Evolutionary conservation across 1,140 invertebrate species (phyloP).

Genomic region (Procambarus virginalis): DNA sequence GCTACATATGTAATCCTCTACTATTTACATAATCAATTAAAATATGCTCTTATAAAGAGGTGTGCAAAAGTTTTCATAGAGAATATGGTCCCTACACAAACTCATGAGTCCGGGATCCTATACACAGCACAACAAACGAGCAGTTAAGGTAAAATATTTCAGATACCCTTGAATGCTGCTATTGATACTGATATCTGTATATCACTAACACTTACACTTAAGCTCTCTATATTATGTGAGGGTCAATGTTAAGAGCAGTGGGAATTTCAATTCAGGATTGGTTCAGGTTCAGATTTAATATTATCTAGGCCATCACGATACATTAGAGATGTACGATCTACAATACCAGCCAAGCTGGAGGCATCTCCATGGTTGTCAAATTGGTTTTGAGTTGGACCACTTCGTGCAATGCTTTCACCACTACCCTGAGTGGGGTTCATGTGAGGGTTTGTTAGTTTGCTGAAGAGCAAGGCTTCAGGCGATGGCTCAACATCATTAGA

Average conservation of each 20-base stretch:
- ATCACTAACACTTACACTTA: slow-evolving; percentile 5
- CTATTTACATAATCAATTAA: slow-evolving; percentile 58
- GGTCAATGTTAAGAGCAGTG: background rate
- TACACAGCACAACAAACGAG: slow-evolving; percentile 47
- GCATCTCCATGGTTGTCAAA: slow-evolving; percentile 46
- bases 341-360: slow-evolving; percentile 33
- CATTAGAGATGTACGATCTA: slow-evolving; percentile 46
- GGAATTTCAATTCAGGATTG: slow-evolving; percentile 47
- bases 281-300: slow-evolving; percentile 61
- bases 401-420: slow-evolving; percentile 4
- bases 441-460: slow-evolving; percentile 51
- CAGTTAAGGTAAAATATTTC: slow-evolving; percentile 15
- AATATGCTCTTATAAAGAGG: slow-evolving; percentile 57
- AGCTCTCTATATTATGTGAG: background rate
- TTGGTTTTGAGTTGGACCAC: slow-evolving; percentile 21
- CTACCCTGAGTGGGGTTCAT: slow-evolving; percentile 37
- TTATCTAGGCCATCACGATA: slow-evolving; percentile 52
- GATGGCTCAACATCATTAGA: slow-evolving; percentile 39
- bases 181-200: too few species aligned
- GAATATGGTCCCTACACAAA: slow-evolving; percentile 63
- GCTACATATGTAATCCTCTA: slow-evolving; percentile 50
- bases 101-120: slow-evolving; percentile 6
- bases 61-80: slow-evolving; percentile 49
- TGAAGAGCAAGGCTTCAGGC: slow-evolving; percentile 47
- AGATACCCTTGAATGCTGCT: slow-evolving; percentile 6